Evolutionary conservation across 2,113 vertebrate genomes (phyloP).

Genomic region (Triplophysa tibetana): DNA sequence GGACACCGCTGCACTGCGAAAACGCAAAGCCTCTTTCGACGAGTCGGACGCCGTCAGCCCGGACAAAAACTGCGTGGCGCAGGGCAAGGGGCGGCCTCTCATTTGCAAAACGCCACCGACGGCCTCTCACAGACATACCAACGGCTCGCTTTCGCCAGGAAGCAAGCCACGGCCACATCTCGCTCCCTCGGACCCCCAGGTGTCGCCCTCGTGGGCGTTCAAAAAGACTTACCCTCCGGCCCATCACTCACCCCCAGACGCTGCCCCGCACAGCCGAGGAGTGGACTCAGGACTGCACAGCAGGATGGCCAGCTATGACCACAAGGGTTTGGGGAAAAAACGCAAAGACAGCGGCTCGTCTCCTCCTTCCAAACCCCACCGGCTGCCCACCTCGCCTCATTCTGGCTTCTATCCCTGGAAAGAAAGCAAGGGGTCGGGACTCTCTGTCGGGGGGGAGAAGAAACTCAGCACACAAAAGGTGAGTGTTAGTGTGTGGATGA

Average conservation of each 20-base stretch:
- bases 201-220: slow-evolving; percentile 67
- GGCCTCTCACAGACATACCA: slow-evolving; percentile 75
- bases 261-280: slow-evolving; percentile 66
- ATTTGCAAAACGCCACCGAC: slow-evolving; percentile 54
- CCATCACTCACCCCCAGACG: slow-evolving; percentile 67
- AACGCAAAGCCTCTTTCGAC: slow-evolving; percentile 77
- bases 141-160: slow-evolving; percentile 75
- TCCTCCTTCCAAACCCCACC: slow-evolving; percentile 72
- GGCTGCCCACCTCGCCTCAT: slow-evolving; percentile 73
- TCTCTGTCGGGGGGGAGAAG: slow-evolving; percentile 81
- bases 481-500: slow-evolving; percentile 42
- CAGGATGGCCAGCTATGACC: slow-evolving; percentile 73
- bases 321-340: slow-evolving; percentile 83
- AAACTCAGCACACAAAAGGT: slow-evolving; percentile 87
- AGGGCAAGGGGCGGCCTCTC: slow-evolving; percentile 64
- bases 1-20: slow-evolving; percentile 73
- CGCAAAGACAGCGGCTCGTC: slow-evolving; percentile 78
- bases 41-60: slow-evolving; percentile 73
- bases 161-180: slow-evolving; percentile 68
- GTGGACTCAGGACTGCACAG: slow-evolving; percentile 68
- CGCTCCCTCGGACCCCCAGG: slow-evolving; percentile 61
- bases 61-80: slow-evolving; percentile 83
- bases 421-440: slow-evolving; percentile 74
- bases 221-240: slow-evolving; percentile 65
- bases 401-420: slow-evolving; percentile 75